phyloP scores from a whole-genome alignment of 2,888 invertebrate species.

The Heliothis peltigera region DNA sequence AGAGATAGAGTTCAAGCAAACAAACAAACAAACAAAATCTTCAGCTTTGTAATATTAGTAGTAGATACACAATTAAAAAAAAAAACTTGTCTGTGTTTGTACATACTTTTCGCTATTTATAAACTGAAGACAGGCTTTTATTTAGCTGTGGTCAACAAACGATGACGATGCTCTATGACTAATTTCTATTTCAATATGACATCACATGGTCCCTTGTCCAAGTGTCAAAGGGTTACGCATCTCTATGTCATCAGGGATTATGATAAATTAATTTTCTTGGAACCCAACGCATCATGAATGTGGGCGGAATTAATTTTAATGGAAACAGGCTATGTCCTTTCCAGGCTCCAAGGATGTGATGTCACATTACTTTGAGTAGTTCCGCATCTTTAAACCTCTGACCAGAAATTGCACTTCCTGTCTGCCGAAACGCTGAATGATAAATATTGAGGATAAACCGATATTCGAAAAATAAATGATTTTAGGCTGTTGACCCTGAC shows the following conservation, averaged over 20 bases:
- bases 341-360: constrained; percentile 29
- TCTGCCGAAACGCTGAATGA: constrained; percentile 12
- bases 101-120: constrained; percentile 27
- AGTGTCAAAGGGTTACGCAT: constrained; percentile 34
- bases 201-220: constrained; percentile 17
- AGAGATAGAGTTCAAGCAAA: too few species aligned
- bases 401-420: constrained; percentile 39
- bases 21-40: too few species aligned
- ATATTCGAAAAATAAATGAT: background rate
- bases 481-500: constrained; percentile 31
- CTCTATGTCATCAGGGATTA: constrained; percentile 18
- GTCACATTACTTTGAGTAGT: constrained; percentile 28
- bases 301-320: constrained; percentile 17
- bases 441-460: background rate
- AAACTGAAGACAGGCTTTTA: constrained; percentile 2
- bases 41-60: too few species aligned
- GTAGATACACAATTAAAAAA: constrained; percentile 7
- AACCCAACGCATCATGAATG: constrained; percentile 40
- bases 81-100: constrained; percentile 22
- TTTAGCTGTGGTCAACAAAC: constrained; percentile 14
- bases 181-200: constrained; percentile 41
- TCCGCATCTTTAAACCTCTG: constrained; percentile 45
- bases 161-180: constrained; percentile 45
- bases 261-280: constrained; percentile 53
- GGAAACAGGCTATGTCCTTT: constrained; percentile 38